A percentile compares a stretch with the other conserved stretches of the same genome.
These are phyloP conservation scores for Phalangium opilio DNA, from an alignment of 2,888 invertebrate species.

Conservation along the genomic window DNA sequence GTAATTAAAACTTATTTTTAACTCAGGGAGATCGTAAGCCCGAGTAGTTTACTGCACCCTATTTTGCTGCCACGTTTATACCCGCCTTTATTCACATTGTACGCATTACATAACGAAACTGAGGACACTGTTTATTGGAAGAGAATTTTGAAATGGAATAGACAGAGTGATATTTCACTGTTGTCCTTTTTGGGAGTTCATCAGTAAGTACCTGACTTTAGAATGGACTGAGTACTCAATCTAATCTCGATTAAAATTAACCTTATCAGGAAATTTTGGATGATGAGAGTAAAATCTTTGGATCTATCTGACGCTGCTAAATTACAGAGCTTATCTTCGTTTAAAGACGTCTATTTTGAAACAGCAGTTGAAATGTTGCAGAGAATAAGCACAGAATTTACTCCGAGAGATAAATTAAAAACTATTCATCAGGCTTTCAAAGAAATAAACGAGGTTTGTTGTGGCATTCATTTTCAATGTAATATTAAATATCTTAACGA, in stretches of 20 bases:
- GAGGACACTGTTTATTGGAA: slow-evolving; percentile 65
- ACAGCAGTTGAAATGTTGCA: slow-evolving; percentile 63
- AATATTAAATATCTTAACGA: too few species aligned
- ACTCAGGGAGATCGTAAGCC: slow-evolving; percentile 44
- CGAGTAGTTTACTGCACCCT: slow-evolving; percentile 51
- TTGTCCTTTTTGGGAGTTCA: slow-evolving; percentile 65
- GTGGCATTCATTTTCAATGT: too few species aligned
- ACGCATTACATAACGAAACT: slow-evolving; percentile 59
- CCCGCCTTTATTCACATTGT: slow-evolving; percentile 60
- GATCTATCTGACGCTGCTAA: too few species aligned
- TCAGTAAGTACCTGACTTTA: slow-evolving; percentile 49
- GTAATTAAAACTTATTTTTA: neutral
- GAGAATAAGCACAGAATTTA: slow-evolving; percentile 61
- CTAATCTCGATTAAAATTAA: too few species aligned
- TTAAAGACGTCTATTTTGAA: slow-evolving; percentile 38
- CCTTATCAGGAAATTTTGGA: too few species aligned
- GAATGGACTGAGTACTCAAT: too few species aligned
- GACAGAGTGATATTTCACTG: slow-evolving; percentile 55
- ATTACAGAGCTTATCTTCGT: slow-evolving; percentile 26
- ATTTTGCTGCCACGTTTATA: slow-evolving; percentile 57
- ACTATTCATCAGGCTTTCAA: slow-evolving; percentile 60
- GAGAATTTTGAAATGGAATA: slow-evolving; percentile 58
- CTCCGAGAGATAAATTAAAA: slow-evolving; percentile 60
- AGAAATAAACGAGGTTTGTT: slow-evolving; percentile 54
- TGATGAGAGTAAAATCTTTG: too few species aligned